Percentiles rank a stretch among this genome's conserved stretches.
phyloP scores from a whole-genome alignment of 1,140 invertebrate species.

The Eriocheir sinensis region DNA sequence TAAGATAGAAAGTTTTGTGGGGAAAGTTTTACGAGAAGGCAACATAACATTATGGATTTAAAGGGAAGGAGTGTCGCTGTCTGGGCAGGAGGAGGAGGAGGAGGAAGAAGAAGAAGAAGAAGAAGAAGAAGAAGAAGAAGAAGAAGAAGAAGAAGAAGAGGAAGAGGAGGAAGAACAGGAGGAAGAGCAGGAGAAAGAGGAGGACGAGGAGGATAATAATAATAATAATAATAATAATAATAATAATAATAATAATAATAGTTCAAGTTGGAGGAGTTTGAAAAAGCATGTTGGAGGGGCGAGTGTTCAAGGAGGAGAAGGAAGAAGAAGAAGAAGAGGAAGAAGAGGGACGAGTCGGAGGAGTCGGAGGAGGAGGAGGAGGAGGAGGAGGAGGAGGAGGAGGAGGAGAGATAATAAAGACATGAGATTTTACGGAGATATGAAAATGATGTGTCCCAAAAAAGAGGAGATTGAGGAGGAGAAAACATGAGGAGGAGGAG shows the following conservation, averaged over 20 bases:
- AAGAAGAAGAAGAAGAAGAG: too few species aligned
- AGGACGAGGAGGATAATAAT: too few species aligned
- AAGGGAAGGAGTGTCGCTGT: background rate
- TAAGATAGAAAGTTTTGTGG: background rate
- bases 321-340: background rate
- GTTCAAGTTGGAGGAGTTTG: too few species aligned
- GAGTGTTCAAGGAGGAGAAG: background rate
- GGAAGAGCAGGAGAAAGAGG: too few species aligned
- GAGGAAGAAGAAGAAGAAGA: too few species aligned
- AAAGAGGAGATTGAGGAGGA: background rate
- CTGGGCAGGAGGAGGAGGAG: background rate
- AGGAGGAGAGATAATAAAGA: too few species aligned
- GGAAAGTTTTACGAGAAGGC: conserved; percentile 1
- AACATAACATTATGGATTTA: background rate
- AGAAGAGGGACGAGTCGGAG: background rate
- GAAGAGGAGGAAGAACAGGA: too few species aligned
- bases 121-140: background rate
- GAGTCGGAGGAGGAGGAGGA: background rate
- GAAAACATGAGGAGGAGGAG: background rate
- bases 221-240: too few species aligned
- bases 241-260: too few species aligned
- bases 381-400: background rate
- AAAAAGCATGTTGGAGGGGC: too few species aligned
- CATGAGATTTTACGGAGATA: too few species aligned
- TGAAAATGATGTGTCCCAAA: too few species aligned